Base-by-base conservation (phyloP, 2,888 invertebrate species). In the Eumerus sabulonum region DNA sequence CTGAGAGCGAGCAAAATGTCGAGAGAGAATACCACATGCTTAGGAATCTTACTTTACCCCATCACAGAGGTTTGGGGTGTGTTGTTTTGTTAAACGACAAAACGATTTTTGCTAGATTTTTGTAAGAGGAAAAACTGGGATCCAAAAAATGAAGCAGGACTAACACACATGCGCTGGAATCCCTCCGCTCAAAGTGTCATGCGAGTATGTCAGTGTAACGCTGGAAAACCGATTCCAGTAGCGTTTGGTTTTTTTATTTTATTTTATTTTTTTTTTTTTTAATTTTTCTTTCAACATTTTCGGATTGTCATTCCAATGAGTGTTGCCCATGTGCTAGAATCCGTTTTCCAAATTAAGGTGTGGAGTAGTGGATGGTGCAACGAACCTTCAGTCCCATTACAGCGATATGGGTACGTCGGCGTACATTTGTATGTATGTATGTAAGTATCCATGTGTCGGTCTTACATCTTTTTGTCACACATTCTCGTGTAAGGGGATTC, bases 91-190 rank as follows among this genome's bases (percentile, higher is more conserved):
- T n/a, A n/a, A n/a, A n/a, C n/a, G n/a, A n/a, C n/a, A 2, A 51
- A 63, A 67, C 27, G 27, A 27, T 62, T 77, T 77, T 63, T 12
- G 19, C 47, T 67, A 38, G 45, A 42, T 45, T 66, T 71, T 64
- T 53, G 51, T 45, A 18, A 38, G 36, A 50, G 59, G 56, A 63
- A 54, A 64, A 79, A 79, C 56, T 79, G 68, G 77, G 74, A 27
- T 70, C 74, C 57, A 72, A 45, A 35, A 38, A 50, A 74, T 74
- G 57, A 74, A 79, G 59, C 48, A 60, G 64, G 48, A 56, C 27
- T 18, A 18, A 1, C 53, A 56, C 79, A 70, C 79, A 79, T 79
- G 79, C 79, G 79, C 79, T 79, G 79, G 74, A 79, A 79, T 54
- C 60, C 64, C 44, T 64, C 74, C 64, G 63, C 74, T 45, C 51